These are phyloP conservation scores for Drosophila formosana DNA, from an alignment of 2,888 invertebrate genomes.

Conservation along the genomic window DNA sequence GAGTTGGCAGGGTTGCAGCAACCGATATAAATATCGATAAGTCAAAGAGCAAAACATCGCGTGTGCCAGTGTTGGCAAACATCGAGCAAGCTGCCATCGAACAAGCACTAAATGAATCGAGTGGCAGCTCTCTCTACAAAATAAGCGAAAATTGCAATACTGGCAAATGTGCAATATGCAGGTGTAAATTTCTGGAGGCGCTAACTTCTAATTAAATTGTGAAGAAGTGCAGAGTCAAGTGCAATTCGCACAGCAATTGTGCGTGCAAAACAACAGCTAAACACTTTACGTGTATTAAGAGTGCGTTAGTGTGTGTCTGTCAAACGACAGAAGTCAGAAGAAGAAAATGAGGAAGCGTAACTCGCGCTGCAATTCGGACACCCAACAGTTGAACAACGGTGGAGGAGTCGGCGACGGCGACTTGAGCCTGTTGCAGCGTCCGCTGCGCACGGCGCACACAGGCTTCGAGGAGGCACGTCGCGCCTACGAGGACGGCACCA, in stretches of 20 bases:
- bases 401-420: conserved; percentile 84
- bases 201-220: conserved; percentile 29
- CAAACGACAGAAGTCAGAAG: neutral
- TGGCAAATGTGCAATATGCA: conserved; percentile 73
- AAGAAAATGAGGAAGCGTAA: conserved; percentile 67
- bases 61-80: conserved; percentile 35
- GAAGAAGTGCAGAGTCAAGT: conserved; percentile 11
- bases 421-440: conserved; percentile 88
- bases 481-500: conserved; percentile 90
- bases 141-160: conserved; percentile 45
- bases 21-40: neutral
- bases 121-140: conserved; percentile 28
- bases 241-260: conserved; percentile 33
- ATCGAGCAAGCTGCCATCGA: neutral
- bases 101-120: conserved; percentile 33
- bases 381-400: conserved; percentile 84
- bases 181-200: conserved; percentile 38
- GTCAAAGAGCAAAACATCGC: neutral
- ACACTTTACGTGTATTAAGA: no score
- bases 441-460: conserved; percentile 89
- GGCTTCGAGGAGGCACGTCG: conserved; percentile 90
- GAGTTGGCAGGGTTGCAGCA: neutral
- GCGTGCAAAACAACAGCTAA: conserved; percentile 22
- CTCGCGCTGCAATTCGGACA: conserved; percentile 71
- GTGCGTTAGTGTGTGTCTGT: conserved; percentile 12